Evolutionary conservation across 1,140 invertebrate species (phyloP).

Genomic region (Physella acuta): DNA sequence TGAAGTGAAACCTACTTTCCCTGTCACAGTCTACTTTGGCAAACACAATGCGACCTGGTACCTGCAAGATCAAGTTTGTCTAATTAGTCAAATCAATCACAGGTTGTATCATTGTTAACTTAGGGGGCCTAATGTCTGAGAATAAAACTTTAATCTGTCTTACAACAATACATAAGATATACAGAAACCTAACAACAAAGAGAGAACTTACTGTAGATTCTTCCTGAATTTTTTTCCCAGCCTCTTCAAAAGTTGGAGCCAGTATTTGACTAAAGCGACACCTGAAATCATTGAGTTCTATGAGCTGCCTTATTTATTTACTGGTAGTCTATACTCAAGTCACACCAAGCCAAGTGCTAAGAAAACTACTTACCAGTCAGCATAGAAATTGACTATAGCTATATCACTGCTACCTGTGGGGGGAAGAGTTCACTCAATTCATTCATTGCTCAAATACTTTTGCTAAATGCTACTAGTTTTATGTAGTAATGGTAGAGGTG

Average conservation of each 20-base stretch:
- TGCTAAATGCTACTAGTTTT: too few species aligned
- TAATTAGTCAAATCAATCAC: too few species aligned
- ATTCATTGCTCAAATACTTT: too few species aligned
- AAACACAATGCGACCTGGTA: slow-evolving; percentile 80
- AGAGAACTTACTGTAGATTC: slow-evolving; percentile 73
- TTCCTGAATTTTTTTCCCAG: slow-evolving; percentile 80
- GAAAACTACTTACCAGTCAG: slow-evolving; percentile 93
- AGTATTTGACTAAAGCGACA: slow-evolving; percentile 85
- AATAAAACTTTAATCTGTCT: not conserved
- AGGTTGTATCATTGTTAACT: slow-evolving; percentile 35
- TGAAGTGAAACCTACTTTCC: slow-evolving; percentile 81
- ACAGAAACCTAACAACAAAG: slow-evolving; percentile 4
- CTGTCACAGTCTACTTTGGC: slow-evolving; percentile 96
- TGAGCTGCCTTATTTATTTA: not conserved
- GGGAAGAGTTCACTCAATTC: too few species aligned
- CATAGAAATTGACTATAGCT: slow-evolving; percentile 98
- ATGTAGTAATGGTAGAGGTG: not conserved
- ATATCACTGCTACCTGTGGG: slow-evolving; percentile 89
- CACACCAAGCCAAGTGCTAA: too few species aligned
- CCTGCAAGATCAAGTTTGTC: slow-evolving; percentile 60
- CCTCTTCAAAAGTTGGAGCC: slow-evolving; percentile 94
- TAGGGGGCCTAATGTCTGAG: slow-evolving; percentile 16
- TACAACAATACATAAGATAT: not conserved
- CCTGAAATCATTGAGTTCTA: slow-evolving; percentile 45
- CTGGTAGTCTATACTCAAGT: not conserved